Percentiles rank a stretch among this genome's conserved stretches.
Evolutionary conservation across 2,797 vertebrate species (phyloP).

Genomic region (Gymnothorax reevesii): DNA sequence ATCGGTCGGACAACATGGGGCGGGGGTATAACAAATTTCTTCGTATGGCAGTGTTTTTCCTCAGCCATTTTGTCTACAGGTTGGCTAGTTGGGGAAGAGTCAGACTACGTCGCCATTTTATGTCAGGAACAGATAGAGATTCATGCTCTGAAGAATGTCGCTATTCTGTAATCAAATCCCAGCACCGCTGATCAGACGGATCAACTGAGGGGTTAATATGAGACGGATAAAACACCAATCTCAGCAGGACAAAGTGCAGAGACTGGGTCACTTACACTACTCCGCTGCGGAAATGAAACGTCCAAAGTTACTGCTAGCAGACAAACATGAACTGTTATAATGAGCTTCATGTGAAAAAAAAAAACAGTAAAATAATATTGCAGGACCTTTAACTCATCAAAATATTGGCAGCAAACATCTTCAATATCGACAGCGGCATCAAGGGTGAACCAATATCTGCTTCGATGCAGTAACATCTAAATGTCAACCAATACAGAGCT

Average conservation of each 20-base stretch:
- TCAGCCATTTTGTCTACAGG: no score
- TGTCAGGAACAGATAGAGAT: background rate
- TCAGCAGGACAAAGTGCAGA: background rate
- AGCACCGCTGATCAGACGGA: background rate
- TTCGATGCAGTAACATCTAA: background rate
- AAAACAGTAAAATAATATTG: background rate
- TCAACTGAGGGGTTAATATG: background rate
- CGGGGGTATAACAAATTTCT: no score
- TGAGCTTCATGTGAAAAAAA: background rate
- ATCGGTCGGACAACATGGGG: no score
- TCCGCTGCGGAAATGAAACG: background rate
- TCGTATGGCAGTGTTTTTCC: no score
- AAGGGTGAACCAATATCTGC: background rate
- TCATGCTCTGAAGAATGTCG: background rate
- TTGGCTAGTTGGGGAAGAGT: no score
- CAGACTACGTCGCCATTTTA: background rate
- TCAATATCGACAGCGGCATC: background rate
- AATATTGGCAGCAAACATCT: background rate
- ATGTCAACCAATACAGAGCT: background rate
- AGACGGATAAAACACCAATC: background rate
- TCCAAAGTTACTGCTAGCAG: background rate
- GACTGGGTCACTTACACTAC: background rate
- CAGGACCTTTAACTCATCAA: background rate
- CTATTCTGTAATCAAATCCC: background rate
- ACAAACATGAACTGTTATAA: background rate